These are phyloP conservation scores for Diarsia dahlii DNA, from an alignment of 2,888 invertebrate genomes.

Conservation along the genomic window DNA sequence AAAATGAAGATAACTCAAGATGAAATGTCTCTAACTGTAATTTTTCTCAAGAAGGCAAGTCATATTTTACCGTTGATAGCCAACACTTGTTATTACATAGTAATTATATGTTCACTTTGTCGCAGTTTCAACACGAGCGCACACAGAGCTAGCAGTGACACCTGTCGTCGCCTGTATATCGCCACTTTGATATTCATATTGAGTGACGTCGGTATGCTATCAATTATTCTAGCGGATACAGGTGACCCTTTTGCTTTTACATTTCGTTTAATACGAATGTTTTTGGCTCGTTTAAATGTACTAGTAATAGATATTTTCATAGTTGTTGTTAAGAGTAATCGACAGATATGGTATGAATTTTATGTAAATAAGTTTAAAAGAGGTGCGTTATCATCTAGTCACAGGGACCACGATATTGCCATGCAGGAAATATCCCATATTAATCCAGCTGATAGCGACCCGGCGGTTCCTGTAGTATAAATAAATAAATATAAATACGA, in stretches of 20 bases:
- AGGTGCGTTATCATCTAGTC: neutral
- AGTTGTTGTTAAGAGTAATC: constrained; percentile 1
- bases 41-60: neutral
- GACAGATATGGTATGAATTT: constrained; percentile 8
- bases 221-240: neutral
- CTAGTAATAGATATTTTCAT: neutral
- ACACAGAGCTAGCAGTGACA: neutral
- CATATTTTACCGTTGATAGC: constrained; percentile 9
- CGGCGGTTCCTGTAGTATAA: neutral
- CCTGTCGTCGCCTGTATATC: neutral
- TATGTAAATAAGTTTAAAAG: neutral
- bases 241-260: too few relatives aligned
- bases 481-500: neutral
- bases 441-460: too few relatives aligned
- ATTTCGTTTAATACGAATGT: neutral
- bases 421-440: neutral
- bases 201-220: neutral
- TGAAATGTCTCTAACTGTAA: too few relatives aligned
- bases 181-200: neutral
- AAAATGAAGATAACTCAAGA: too few relatives aligned
- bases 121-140: neutral
- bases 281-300: neutral
- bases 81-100: constrained; percentile 8
- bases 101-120: constrained; percentile 12
- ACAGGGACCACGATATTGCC: neutral